Conservation (phyloP, 2,113 vertebrate species). For the Acrocephalus kingi region DNA sequence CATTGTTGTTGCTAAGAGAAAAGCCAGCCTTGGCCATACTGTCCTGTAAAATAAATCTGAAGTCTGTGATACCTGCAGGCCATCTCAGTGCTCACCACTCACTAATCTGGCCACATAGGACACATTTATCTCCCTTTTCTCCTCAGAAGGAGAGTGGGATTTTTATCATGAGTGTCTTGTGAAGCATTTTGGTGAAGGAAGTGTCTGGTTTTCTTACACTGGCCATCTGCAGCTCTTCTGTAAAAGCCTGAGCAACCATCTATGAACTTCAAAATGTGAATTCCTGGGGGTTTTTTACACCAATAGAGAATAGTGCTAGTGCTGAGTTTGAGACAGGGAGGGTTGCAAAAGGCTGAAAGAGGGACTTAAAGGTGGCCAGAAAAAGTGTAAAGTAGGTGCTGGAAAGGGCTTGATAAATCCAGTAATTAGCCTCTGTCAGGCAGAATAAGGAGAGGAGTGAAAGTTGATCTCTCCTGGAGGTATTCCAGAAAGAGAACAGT, state of each 20-base stretch:
- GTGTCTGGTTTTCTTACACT: not conserved
- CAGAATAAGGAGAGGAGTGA: constrained; percentile 10
- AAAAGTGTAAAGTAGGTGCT: not conserved
- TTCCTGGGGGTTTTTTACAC: not conserved
- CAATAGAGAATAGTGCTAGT: not conserved
- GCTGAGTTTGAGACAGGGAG: not conserved
- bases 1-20: constrained; percentile 18
- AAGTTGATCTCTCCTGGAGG: constrained; percentile 30
- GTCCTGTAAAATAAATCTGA: constrained; percentile 36
- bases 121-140: constrained; percentile 46
- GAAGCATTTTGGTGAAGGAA: constrained; percentile 10
- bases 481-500: constrained; percentile 16
- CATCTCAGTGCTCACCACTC: not conserved
- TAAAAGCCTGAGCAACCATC: not conserved
- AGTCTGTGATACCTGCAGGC: not conserved
- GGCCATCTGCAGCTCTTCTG: constrained; percentile 6
- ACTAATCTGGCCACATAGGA: not conserved
- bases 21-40: not conserved
- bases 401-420: constrained; percentile 51
- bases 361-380: not conserved
- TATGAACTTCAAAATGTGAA: constrained; percentile 5
- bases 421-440: constrained; percentile 30
- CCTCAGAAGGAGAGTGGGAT: not conserved
- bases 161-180: not conserved
- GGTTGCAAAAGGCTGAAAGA: not conserved